Base-by-base conservation (phyloP, 2,888 invertebrate genomes). In the Lithosia quadra region DNA sequence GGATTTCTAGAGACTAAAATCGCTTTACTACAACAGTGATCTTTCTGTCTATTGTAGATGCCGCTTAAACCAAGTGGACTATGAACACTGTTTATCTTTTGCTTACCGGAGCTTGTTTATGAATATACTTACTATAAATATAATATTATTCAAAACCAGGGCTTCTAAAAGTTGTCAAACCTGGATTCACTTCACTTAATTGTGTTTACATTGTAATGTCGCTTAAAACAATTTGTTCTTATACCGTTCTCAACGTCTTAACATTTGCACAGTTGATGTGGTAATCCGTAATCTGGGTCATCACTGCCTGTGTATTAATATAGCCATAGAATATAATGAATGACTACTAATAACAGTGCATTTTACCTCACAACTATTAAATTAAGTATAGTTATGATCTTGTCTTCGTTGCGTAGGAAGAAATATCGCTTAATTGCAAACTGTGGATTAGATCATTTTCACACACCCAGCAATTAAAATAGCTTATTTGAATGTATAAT, bases 341-440 rank as follows among this genome's bases (percentile, higher is more conserved):
- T 7, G 22, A 60, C 15, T 66, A n/a, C 59, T 65, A 53, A 66
- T 60, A 67, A 80, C 62, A 24, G 72, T 39, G 34, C 56, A 7
- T 0, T 2, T 55, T 49, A 73, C 81, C 81, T 67, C 58, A 71
- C 53, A 36, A n/a, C 68, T 71, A 74, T 80, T 69, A 76, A 73
- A 73, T 72, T 71, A 68, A 67, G 65, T 62, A 76, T 76, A 67
- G 22, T 22, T 7, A 56, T 56, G 13, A 24, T 56, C 55, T 56
- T 22, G 55, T 22, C 55, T 56, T 56, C 49, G 55, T 33, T 34
- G 33, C 18, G 78, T 81, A 72, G 81, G 79, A 18, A 67, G 70
- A 63, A 67, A 73, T 73, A 74, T 69, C 65, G 63, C 2, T 65
- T 74, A 79, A 78, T 78, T 74, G 71, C 65, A 49, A 73, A 71